Evolutionary conservation across 2,888 invertebrate species (phyloP).

Genomic region (Alloplasta piceator): DNA sequence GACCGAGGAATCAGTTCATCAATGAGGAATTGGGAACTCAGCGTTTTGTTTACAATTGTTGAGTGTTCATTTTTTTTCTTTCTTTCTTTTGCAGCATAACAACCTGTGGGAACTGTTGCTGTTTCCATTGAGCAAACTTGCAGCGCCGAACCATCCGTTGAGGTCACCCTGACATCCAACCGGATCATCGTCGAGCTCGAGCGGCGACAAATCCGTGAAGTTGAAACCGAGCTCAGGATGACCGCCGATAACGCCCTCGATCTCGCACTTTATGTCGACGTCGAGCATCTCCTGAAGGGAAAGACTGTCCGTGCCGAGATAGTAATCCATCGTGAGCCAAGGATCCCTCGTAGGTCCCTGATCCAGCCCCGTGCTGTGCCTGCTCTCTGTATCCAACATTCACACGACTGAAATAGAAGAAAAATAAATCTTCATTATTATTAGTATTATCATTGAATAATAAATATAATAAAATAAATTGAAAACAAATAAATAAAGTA

Average conservation of each 20-base stretch:
- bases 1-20: neutral
- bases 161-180: slow-evolving; percentile 78
- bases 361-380: slow-evolving; percentile 81
- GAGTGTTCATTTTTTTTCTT: neutral
- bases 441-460: too few relatives aligned
- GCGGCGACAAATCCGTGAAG: slow-evolving; percentile 84
- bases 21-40: neutral
- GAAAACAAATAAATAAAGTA: too few relatives aligned
- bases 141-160: slow-evolving; percentile 78
- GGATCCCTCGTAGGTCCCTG: slow-evolving; percentile 81
- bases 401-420: slow-evolving; percentile 76
- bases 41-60: neutral
- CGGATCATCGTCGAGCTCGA: slow-evolving; percentile 87
- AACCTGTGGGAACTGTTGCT: slow-evolving; percentile 81
- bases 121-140: slow-evolving; percentile 80
- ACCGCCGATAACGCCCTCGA: slow-evolving; percentile 91
- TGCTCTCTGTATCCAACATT: slow-evolving; percentile 83
- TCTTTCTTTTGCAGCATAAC: slow-evolving; percentile 2
- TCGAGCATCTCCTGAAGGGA: slow-evolving; percentile 96
- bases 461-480: too few relatives aligned
- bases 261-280: slow-evolving; percentile 94
- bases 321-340: slow-evolving; percentile 85
- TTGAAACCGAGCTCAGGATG: slow-evolving; percentile 85
- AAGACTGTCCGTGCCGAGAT: slow-evolving; percentile 84
- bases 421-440: slow-evolving; percentile 10